Evolutionary conservation across 2,797 vertebrate genomes (phyloP), one percentile per base, ranked within the genome.

Genomic region (Spinibarbus caldwelli): DNA sequence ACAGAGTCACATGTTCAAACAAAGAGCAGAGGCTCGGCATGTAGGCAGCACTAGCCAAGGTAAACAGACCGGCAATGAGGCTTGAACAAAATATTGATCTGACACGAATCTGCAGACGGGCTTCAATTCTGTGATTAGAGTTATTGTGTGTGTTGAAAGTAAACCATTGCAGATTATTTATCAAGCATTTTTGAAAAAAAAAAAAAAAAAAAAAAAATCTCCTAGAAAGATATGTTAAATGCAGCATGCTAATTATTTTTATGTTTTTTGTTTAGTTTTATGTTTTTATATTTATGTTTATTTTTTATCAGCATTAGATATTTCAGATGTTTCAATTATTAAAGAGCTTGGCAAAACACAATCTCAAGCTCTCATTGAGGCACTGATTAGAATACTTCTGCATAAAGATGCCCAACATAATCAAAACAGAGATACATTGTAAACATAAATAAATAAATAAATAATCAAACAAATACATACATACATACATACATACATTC

Each of bases 1-100:
- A 95, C 95, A 95, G 91, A 95, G 95, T 95, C 95, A 96, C 95
- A 95, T 94, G 95, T 93, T 94, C 93, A 95, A 95, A 95, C 94
- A 95, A 91, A 93, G 93, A 86, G 82, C 89, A 81, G 92, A 91
- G 92, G 88, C 70, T 94, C 94, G 92, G 94, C 95, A 94, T 94
- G 94, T 91, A 92, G 92, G 93, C 93, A 95, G 94, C 95, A 93
- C 95, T 93, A 93, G 93, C 90, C 90, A 94, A 94, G 91, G 94
- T 95, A 96, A 96, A 96, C 95, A 96, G 90, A 94, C 90, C 92
- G 90, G 93, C 94, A 93, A 94, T 93, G 93, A 94, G 94, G 93
- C 93, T 95, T 91, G 91, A 91, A 94, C 93, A 94, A 95, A 95
- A 95, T 96, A 96, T 96, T 95, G 95, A 95, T 96, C 95, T 93